Evolutionary conservation across 2,113 vertebrate genomes (phyloP), one percentile per base, ranked within the genome.

Genomic region (Cyphomyrus discorhynchus): DNA sequence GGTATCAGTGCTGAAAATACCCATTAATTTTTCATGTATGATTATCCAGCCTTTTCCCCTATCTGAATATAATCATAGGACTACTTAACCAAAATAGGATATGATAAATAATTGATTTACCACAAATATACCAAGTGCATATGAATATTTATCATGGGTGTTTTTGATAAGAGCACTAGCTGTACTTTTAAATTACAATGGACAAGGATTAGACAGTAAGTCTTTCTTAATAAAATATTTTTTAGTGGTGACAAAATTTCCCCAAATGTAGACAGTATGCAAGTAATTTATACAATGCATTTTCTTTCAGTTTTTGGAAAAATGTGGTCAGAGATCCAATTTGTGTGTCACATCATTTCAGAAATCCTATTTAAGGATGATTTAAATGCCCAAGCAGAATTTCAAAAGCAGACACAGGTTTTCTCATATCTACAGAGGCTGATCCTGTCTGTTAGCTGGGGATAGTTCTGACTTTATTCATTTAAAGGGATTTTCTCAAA

Each of bases 11-110:
- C 74, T 80, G 74, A 80, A 80, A 42, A 42, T 80, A 80, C 39
- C 74, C 74, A 80, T 80, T 80, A 80, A 80, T 80, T 42, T 80
- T 80, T 80, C 74, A 80, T 80, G 35, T 80, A 80, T 42, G 35
- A 80, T 80, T 80, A 80, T 17, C 35, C 74, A 80, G 35, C 31
- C 74, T 47, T 84, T 46, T 84, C 39, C 45, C 82, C 82, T 84
- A 3, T 84, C 39, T 46, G 45, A 84, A 47, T 47, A 45, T 84
- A 84, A 84, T 80, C 74, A 80, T 46, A 46, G 45, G 45, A 84
- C 82, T 84, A 84, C 39, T 46, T 84, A 46, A 46, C 39, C 45
- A 84, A 84, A 45, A 46, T 47, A 47, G 77, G 8, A 45, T 47
- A 84, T 46, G 46, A 46, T 47, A 46, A 84, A 84, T 84, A 47